These are phyloP conservation scores for Tribolium castaneum DNA, from an alignment of 1,140 invertebrate species.

Conservation along the genomic window DNA sequence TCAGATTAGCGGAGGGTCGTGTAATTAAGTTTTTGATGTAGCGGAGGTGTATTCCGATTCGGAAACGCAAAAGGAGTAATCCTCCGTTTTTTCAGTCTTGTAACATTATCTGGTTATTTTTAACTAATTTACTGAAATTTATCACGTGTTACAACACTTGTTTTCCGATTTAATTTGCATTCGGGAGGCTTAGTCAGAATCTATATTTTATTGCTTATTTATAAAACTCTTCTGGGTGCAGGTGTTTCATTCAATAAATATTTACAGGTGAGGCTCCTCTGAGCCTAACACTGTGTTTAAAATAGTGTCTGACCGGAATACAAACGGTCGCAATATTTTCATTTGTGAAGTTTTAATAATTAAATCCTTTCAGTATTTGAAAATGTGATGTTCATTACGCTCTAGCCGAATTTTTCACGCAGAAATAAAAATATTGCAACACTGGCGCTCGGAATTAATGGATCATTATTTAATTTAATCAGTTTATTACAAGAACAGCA, in stretches of 20 bases:
- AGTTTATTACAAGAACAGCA: background rate
- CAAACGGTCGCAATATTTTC: background rate
- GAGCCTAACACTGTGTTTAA: background rate
- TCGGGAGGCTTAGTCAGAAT: background rate
- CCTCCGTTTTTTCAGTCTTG: background rate
- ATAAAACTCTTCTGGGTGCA: background rate
- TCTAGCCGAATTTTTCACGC: background rate
- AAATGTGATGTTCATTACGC: background rate
- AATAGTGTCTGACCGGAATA: background rate
- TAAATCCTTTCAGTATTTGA: background rate
- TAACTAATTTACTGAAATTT: background rate
- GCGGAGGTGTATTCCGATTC: background rate
- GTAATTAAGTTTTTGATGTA: conserved; percentile 25
- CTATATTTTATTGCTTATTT: background rate
- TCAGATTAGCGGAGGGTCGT: conserved; percentile 29
- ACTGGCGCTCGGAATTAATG: background rate
- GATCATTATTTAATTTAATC: background rate
- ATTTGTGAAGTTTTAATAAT: conserved; percentile 2
- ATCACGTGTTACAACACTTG: background rate
- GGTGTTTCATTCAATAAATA: background rate
- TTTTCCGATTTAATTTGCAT: background rate
- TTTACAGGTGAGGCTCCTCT: background rate
- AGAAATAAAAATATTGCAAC: background rate
- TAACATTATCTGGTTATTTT: background rate
- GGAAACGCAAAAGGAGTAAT: conserved; percentile 1